phyloP scores from a whole-genome alignment of 2,888 invertebrate genomes.

The Erebia palarica region DNA sequence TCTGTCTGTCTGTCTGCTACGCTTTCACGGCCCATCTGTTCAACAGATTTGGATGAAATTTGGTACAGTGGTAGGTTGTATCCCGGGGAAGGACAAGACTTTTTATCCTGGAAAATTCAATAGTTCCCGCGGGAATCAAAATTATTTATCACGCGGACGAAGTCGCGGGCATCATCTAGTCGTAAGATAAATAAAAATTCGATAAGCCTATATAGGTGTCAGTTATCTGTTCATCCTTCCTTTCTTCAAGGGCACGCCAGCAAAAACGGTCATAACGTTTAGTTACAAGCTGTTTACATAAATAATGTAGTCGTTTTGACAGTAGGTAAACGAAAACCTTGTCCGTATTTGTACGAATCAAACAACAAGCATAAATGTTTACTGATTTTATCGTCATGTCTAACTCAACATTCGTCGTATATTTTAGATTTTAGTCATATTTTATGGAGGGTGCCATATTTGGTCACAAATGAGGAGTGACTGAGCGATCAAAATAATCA shows the following conservation, averaged over 20 bases:
- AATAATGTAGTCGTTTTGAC: constrained; percentile 29
- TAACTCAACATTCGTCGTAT: neutral
- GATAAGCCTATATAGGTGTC: constrained; percentile 9
- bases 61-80: too few species aligned
- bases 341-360: constrained; percentile 39
- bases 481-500: too few species aligned
- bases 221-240: constrained; percentile 26
- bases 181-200: neutral
- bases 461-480: too few species aligned
- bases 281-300: constrained; percentile 28
- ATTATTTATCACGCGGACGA: too few species aligned
- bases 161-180: neutral
- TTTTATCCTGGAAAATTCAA: too few species aligned
- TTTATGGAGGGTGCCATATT: neutral
- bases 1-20: too few species aligned
- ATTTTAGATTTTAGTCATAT: neutral
- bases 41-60: too few species aligned
- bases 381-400: constrained; percentile 6
- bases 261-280: constrained; percentile 23
- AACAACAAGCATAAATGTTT: constrained; percentile 13
- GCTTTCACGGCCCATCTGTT: too few species aligned
- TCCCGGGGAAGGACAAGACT: too few species aligned
- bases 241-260: constrained; percentile 20
- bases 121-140: too few species aligned
- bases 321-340: constrained; percentile 40